Conservation (phyloP, 35 echinoderm and acorn worm species). For the Apostichopus parvimensis region DNA sequence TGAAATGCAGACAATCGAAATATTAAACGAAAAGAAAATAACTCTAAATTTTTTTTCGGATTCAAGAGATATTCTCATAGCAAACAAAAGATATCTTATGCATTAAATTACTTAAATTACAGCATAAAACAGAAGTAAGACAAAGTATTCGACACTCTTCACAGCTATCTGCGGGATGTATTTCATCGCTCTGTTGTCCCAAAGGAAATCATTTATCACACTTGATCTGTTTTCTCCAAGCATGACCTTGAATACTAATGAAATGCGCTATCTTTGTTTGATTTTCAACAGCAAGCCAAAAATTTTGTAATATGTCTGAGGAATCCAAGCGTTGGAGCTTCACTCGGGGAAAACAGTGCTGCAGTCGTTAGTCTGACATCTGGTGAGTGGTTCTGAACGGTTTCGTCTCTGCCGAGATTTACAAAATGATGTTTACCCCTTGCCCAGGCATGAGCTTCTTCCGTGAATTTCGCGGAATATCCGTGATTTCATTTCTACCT, state of each 20-base stretch:
- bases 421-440: too few relatives aligned
- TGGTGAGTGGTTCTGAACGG: conserved; percentile 57
- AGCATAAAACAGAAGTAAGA: too few relatives aligned
- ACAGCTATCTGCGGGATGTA: background rate
- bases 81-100: too few relatives aligned
- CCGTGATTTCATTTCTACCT: too few relatives aligned
- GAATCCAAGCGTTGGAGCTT: conserved; percentile 94
- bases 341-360: conserved; percentile 91
- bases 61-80: too few relatives aligned
- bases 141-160: background rate
- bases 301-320: conserved; percentile 94
- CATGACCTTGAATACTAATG: conserved; percentile 12
- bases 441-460: too few relatives aligned
- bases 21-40: too few relatives aligned
- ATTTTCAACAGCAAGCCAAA: conserved; percentile 67
- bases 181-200: background rate
- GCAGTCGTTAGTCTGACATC: conserved; percentile 73
- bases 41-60: too few relatives aligned
- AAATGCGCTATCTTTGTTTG: background rate
- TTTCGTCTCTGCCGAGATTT: background rate
- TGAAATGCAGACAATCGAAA: too few relatives aligned
- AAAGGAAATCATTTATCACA: background rate
- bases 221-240: background rate
- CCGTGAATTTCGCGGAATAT: too few relatives aligned
- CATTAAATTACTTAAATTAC: too few relatives aligned